Evolutionary conservation across 2,113 vertebrate genomes (phyloP).

Genomic region (Apus apus): DNA sequence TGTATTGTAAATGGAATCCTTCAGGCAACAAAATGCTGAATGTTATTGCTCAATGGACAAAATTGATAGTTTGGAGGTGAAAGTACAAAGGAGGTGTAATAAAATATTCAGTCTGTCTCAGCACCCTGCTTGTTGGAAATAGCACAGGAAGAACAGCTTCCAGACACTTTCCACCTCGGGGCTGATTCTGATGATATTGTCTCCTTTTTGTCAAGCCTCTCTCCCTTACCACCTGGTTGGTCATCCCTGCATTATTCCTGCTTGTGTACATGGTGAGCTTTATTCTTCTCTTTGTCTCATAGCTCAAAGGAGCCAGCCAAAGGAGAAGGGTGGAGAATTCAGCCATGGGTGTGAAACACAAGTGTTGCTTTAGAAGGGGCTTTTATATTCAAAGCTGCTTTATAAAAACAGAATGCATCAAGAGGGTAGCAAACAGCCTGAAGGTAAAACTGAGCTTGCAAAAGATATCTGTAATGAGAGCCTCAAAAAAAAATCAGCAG

Average conservation of each 20-base stretch:
- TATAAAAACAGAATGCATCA: not conserved
- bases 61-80: constrained; percentile 42
- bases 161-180: not conserved
- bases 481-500: not conserved
- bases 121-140: not conserved
- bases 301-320: not conserved
- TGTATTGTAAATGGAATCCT: constrained; percentile 3
- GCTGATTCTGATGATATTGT: not conserved
- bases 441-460: constrained; percentile 32
- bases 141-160: not conserved
- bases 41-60: constrained; percentile 25
- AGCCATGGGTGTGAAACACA: not conserved
- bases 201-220: not conserved
- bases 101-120: constrained; percentile 54
- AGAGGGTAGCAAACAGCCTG: constrained; percentile 35
- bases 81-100: constrained; percentile 31
- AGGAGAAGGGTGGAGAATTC: not conserved
- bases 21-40: constrained; percentile 25
- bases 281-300: not conserved
- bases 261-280: not conserved
- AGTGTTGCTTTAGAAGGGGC: not conserved
- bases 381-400: not conserved
- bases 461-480: not conserved
- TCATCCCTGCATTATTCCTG: not conserved
- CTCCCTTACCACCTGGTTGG: not conserved